These are phyloP conservation scores for Coluber constrictor DNA, from an alignment of 2,797 vertebrate genomes.

Conservation along the genomic window DNA sequence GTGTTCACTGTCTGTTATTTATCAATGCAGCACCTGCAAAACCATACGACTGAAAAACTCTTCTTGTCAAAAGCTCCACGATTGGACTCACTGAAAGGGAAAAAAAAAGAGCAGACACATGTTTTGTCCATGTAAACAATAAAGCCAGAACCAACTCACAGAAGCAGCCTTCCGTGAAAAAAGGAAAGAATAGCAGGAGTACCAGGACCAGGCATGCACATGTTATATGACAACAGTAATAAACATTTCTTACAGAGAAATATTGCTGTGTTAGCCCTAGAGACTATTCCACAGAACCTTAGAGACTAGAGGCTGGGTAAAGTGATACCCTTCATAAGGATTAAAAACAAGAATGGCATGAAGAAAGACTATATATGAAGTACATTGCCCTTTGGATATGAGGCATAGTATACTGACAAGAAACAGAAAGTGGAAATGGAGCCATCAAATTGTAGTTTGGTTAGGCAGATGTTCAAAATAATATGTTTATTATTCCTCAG, in stretches of 20 bases:
- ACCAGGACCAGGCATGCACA: background rate
- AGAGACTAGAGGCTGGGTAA: slow-evolving; percentile 19
- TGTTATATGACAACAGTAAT: slow-evolving; percentile 25
- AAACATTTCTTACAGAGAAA: slow-evolving; percentile 29
- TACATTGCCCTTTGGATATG: background rate
- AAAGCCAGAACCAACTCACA: slow-evolving; percentile 10
- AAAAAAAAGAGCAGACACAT: slow-evolving; percentile 3
- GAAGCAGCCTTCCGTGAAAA: slow-evolving; percentile 26
- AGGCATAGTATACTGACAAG: slow-evolving; percentile 15
- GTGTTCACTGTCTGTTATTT: background rate
- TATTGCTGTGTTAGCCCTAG: background rate
- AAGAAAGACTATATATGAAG: slow-evolving; percentile 2
- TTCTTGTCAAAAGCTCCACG: slow-evolving; percentile 2
- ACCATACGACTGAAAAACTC: background rate
- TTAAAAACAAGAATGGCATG: slow-evolving; percentile 17
- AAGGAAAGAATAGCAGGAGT: background rate
- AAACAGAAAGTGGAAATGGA: slow-evolving; percentile 9
- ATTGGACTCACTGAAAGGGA: slow-evolving; percentile 21
- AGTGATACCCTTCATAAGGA: slow-evolving; percentile 23
- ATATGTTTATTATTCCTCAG: slow-evolving; percentile 1
- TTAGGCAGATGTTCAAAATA: slow-evolving; percentile 18
- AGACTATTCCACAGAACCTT: slow-evolving; percentile 8
- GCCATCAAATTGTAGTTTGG: background rate
- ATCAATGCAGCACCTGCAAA: slow-evolving; percentile 4
- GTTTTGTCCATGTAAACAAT: slow-evolving; percentile 25